Evolutionary conservation across 30 jellyfish, hydroid and myxozoan genomes (phyloP), one percentile per base, ranked within the genome.

Genomic region (Aurelia sp.): DNA sequence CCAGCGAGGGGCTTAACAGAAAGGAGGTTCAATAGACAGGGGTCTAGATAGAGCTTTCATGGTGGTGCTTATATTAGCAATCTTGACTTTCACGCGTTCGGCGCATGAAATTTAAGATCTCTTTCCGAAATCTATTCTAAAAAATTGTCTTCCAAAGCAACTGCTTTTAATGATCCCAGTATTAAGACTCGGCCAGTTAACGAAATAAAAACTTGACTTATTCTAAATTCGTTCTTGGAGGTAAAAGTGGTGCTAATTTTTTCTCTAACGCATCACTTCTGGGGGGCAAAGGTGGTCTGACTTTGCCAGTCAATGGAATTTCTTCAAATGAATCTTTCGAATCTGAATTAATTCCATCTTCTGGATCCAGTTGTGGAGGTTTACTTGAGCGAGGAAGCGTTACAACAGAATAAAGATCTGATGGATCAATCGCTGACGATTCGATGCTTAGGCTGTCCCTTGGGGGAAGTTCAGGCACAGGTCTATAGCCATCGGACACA

Each of bases 241-340:
- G 88, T 62, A 78, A 62, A 21, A 78, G 88, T 41, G 87, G 88
- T 10, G 88, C 78, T 20, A 78, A 16, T 12, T 47, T 18, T 61
- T 69, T 73, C 5, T 47, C 50, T 10, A 78, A 18, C 21, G 88
- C 66, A 23, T 18, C 30, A 10, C 67, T 31, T 52, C 84, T 53
- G 1, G 84, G 84, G 4, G 84, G 84, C 6, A 73, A 27, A 18
- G 84, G 84, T 9, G 84, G 84, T 27, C 58, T 51, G 11, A 52
- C 53, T 52, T 50, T 22, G 31, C 71, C 72, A 18, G 52, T 65
- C 58, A 41, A 17, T 12, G 81, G 37, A 13, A 9, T 50, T 30
- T 19, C 37, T 44, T 17, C 31, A 15, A 65, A 48, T 9, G 3
- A 47, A 68, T 20, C 47, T 30, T 68, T 27, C 57, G 15, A 31